A percentile compares a stretch with the other conserved stretches of the same genome.
phyloP scores from a whole-genome alignment of 2,888 invertebrate species.

The Halocaridina rubra region DNA sequence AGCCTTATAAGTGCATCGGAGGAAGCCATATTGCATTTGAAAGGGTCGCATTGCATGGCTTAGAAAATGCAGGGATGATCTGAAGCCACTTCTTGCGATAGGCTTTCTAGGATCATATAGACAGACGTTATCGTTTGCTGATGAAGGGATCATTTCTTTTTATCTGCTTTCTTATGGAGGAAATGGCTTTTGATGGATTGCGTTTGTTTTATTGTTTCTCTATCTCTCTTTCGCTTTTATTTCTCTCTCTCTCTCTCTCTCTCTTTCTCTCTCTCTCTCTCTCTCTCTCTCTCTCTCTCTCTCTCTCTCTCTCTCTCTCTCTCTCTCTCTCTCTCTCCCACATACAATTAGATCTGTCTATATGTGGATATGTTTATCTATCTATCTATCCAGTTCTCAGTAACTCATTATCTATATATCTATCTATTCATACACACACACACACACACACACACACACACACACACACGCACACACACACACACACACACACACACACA shows the following conservation, averaged over 20 bases:
- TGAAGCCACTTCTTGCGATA: too few species aligned
- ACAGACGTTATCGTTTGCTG: too few species aligned
- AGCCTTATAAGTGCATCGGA: too few species aligned
- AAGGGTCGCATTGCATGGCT: too few species aligned
- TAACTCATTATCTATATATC: not conserved
- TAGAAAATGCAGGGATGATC: too few species aligned
- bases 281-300: not conserved
- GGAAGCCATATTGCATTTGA: too few species aligned
- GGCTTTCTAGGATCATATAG: too few species aligned
- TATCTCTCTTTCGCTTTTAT: not conserved
- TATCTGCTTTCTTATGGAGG: too few species aligned
- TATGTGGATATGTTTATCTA: not conserved
- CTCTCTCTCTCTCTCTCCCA: slow-evolving; percentile 20
- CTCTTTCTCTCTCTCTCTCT: not conserved
- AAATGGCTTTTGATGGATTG: not conserved
- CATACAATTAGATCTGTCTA: not conserved
- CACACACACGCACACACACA: not conserved
- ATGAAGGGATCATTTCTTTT: too few species aligned
- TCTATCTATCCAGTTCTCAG: not conserved
- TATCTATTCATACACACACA: not conserved
- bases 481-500: not conserved
- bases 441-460: not conserved
- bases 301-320: slow-evolving; percentile 1
- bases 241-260: slow-evolving; percentile 2
- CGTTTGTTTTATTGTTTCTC: not conserved